Evolutionary conservation across 2,113 vertebrate genomes (phyloP).

Genomic region (Apeltes quadracus): DNA sequence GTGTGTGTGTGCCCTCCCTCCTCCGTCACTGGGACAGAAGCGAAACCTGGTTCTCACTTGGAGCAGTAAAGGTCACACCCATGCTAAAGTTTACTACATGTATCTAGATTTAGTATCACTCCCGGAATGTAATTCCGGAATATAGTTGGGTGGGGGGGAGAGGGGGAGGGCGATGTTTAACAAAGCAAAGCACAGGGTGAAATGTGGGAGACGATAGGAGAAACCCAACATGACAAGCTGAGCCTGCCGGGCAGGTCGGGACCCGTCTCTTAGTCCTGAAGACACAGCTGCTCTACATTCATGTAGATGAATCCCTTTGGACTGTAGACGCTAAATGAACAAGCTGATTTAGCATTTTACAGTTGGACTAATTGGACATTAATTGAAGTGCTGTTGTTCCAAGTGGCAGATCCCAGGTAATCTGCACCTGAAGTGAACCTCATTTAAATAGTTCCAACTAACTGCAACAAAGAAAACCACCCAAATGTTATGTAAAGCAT

Average conservation of each 20-base stretch:
- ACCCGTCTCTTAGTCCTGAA: not conserved
- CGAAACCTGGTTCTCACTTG: conserved; percentile 9
- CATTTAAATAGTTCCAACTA: not conserved
- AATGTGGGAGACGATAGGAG: not conserved
- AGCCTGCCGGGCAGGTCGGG: not conserved
- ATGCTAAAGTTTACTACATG: conserved; percentile 1
- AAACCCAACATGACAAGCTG: not conserved
- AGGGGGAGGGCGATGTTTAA: not conserved
- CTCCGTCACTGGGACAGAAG: not conserved
- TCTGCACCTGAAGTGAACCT: too few species aligned
- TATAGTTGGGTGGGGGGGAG: too few species aligned
- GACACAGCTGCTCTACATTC: not conserved
- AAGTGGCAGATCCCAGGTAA: too few species aligned
- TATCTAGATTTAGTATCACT: not conserved
- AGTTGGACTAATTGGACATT: not conserved
- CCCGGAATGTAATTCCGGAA: not conserved
- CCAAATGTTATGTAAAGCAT: not conserved
- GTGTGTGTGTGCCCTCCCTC: not conserved
- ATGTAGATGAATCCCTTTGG: not conserved
- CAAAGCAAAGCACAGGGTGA: not conserved
- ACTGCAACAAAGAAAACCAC: not conserved
- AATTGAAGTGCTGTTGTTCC: not conserved
- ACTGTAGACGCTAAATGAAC: not conserved
- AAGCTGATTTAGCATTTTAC: not conserved
- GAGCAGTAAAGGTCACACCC: conserved; percentile 7